Evolutionary conservation across 1,140 invertebrate genomes (phyloP), one percentile per base, ranked within the genome.

Genomic region (Antheraea pernyi): DNA sequence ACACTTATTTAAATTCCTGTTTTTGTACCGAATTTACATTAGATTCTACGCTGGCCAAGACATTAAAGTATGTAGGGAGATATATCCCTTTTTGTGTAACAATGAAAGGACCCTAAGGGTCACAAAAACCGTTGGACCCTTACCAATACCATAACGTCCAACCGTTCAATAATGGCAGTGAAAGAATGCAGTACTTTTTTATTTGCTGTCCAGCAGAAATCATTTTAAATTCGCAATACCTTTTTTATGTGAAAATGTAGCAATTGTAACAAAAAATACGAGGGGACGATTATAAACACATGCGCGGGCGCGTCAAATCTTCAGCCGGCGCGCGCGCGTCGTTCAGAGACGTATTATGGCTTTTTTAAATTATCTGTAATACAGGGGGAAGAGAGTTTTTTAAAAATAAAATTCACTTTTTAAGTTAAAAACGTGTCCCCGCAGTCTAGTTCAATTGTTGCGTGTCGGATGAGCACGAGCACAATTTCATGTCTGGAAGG

Each of bases 381-480:
- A 77, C 78, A 77, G 81, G 89, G 89, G 89, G 85, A 88, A 86
- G 77, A 81, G 78, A 79, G 80, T 86, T 91, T 91, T 91, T 89
- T 83, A 89, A 91, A 91, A 89, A 89, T 86, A 89, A 91, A 89
- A 83, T 86, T 77, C 73, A 83, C 81, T 89, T 91, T 91, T 90
- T 88, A 81, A 83, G 77, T 75, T 67, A 84, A 86, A 88, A 91
- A 80, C 80, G 78, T 89, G 85, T 89, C 88, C 86, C 86, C 84
- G 78, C 83, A 83, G 82, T 86, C 79, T 77, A 81, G 79, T 90
- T 77, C 86, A 90, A 89, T 91, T 91, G 89, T 91, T 91, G 88
- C 89, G 88, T 89, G 86, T 89, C 89, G 85, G 87, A 88, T 88
- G 89, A 86, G 89, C 89, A 91, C 89, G 88, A 89, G 89, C 84